Evolutionary conservation across 2,888 invertebrate species (phyloP).

Genomic region (Bombylius major): DNA sequence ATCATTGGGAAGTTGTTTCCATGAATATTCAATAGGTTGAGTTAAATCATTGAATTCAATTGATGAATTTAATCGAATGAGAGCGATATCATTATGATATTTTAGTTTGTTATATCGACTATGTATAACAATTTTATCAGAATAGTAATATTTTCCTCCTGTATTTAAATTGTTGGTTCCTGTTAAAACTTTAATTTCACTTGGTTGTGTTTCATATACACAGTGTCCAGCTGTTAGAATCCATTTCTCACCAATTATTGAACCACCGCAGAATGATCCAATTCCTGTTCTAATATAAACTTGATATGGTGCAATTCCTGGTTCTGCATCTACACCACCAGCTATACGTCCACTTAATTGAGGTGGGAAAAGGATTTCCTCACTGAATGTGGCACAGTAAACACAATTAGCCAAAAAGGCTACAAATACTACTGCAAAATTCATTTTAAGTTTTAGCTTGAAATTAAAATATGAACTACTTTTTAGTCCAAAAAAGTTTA

Average conservation of each 20-base stretch:
- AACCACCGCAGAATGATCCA: conserved; percentile 32
- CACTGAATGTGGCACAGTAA: no score
- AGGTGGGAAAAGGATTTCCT: not conserved
- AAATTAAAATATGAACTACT: no score
- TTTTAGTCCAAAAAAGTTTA: no score
- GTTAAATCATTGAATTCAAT: conserved; percentile 43
- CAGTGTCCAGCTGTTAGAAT: conserved; percentile 32
- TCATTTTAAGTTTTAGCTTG: no score
- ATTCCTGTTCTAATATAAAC: conserved; percentile 25
- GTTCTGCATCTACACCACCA: conserved; percentile 3
- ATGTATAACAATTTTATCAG: conserved; percentile 23
- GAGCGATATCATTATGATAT: conserved; percentile 51
- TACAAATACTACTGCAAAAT: no score
- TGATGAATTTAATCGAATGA: conserved; percentile 43
- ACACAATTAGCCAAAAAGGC: no score
- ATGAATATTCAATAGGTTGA: conserved; percentile 43
- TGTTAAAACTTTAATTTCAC: conserved; percentile 24
- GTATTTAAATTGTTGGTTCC: conserved; percentile 28
- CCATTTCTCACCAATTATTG: conserved; percentile 25
- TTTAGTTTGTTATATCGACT: conserved; percentile 17
- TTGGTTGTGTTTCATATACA: conserved; percentile 20
- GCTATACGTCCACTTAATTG: not conserved
- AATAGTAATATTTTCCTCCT: conserved; percentile 21
- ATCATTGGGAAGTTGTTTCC: conserved; percentile 37
- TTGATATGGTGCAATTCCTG: conserved; percentile 25